Percentiles rank a stretch among this genome's conserved stretches.
Evolutionary conservation across 2,888 invertebrate species (phyloP).

Genomic region (Drosophila stalkeri): DNA sequence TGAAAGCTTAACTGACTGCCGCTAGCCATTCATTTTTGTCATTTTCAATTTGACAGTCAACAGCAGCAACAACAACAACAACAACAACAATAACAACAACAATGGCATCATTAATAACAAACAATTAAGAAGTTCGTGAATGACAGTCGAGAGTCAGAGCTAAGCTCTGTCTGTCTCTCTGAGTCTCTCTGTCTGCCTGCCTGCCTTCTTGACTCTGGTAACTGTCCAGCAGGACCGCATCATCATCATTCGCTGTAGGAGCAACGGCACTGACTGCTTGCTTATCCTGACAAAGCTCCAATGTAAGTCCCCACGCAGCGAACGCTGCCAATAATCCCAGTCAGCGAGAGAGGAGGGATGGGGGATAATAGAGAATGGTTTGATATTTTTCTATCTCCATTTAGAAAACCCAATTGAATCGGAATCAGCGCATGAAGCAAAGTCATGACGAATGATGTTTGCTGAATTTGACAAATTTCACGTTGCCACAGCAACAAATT

Average conservation of each 20-base stretch:
- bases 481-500: conserved; percentile 47
- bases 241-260: conserved; percentile 34
- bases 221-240: conserved; percentile 29
- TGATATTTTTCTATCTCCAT: conserved; percentile 16
- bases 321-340: conserved; percentile 58
- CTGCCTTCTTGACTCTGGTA: not conserved
- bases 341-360: not conserved
- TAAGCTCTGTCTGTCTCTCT: conserved; percentile 35
- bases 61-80: conserved; percentile 22
- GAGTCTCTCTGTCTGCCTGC: not conserved
- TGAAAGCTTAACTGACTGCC: conserved; percentile 39
- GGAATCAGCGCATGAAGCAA: conserved; percentile 36
- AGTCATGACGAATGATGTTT: conserved; percentile 70
- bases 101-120: conserved; percentile 72
- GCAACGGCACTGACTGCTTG: conserved; percentile 27
- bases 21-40: conserved; percentile 55
- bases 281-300: conserved; percentile 46
- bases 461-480: conserved; percentile 67
- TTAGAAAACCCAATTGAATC: conserved; percentile 49
- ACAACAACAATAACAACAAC: conserved; percentile 44
- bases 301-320: conserved; percentile 38
- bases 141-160: conserved; percentile 50
- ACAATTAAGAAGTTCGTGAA: conserved; percentile 72
- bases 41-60: conserved; percentile 69
- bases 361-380: not conserved